Percentiles rank a stretch among this genome's conserved stretches.
Conservation (phyloP, 2,888 invertebrate genomes). For the Koerneria pararmatus region DNA sequence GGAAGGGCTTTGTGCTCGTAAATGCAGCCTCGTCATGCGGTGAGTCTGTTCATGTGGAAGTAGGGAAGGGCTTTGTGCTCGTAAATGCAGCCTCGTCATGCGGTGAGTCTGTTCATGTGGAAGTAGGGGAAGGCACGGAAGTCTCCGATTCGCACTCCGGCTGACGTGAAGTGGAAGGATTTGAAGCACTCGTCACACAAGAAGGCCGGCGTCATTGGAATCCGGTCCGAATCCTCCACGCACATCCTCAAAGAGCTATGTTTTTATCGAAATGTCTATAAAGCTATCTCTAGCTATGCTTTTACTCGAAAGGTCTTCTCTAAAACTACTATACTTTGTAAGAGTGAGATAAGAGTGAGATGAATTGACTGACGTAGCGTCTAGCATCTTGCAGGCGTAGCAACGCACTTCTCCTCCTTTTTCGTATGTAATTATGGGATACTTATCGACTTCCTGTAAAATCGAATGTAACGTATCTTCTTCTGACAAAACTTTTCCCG, state of each 20-base stretch:
- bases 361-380: conserved; percentile 43
- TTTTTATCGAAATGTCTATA: no score
- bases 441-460: conserved; percentile 28
- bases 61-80: no score
- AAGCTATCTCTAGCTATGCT: no score
- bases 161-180: conserved; percentile 34
- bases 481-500: no score
- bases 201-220: conserved; percentile 46
- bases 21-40: no score
- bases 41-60: no score
- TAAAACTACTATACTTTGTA: no score
- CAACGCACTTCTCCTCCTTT: conserved; percentile 35
- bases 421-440: conserved; percentile 47
- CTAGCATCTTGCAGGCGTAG: conserved; percentile 38
- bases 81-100: conserved; percentile 1
- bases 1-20: no score
- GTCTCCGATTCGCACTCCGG: conserved; percentile 31
- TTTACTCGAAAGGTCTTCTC: no score
- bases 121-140: conserved; percentile 36
- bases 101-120: conserved; percentile 24
- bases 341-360: no score
- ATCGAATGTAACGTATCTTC: no score
- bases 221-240: conserved; percentile 46
- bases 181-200: conserved; percentile 52
- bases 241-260: conserved; percentile 40